Evolutionary conservation across 2,888 invertebrate species (phyloP).

Genomic region (Serrognathus titanus): DNA sequence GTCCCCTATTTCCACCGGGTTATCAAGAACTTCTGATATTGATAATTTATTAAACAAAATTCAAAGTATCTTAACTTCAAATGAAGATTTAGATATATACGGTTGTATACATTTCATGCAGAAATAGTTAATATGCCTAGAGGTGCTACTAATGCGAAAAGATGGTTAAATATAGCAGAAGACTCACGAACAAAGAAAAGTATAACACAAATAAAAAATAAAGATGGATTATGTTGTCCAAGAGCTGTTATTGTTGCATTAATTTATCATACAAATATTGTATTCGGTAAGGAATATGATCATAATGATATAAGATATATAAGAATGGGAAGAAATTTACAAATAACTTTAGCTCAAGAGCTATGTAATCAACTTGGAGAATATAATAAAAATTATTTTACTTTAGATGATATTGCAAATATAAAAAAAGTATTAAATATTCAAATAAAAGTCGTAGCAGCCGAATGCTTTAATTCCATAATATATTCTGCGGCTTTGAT

Average conservation of each 20-base stretch:
- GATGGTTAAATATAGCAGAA: background rate
- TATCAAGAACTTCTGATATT: too few relatives aligned
- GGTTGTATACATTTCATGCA: background rate
- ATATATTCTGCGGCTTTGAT: constrained; percentile 3
- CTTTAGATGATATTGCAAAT: background rate
- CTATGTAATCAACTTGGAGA: constrained; percentile 11
- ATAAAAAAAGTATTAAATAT: background rate
- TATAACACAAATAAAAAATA: too few relatives aligned
- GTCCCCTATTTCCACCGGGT: background rate
- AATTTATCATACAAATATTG: background rate
- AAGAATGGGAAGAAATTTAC: constrained; percentile 8
- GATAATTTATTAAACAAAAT: background rate
- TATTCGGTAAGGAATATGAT: constrained; percentile 1
- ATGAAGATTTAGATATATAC: background rate
- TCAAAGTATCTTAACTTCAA: background rate
- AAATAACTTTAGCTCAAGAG: background rate
- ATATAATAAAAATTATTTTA: background rate
- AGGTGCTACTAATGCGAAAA: background rate
- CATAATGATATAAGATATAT: too few relatives aligned
- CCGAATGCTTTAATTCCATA: background rate
- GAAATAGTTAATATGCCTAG: background rate
- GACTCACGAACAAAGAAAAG: background rate
- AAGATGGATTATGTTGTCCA: background rate
- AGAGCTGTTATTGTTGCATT: background rate
- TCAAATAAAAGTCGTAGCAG: background rate